Evolutionary conservation across 1,140 invertebrate genomes (phyloP).

Genomic region (Reticulitermes speratus): DNA sequence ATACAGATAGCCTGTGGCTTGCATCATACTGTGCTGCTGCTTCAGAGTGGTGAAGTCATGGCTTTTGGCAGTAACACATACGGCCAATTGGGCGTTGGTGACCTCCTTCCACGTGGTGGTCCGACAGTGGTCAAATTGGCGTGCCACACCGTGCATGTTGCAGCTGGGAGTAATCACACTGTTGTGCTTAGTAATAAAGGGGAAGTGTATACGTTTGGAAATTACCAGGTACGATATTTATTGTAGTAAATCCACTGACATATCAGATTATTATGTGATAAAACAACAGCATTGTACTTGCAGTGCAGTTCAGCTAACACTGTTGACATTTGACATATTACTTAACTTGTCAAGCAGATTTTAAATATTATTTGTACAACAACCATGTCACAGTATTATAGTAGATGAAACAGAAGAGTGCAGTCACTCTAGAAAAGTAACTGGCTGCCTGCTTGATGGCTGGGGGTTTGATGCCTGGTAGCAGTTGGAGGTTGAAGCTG

Average conservation of each 20-base stretch:
- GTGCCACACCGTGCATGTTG: constrained; percentile 68
- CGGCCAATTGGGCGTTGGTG: constrained; percentile 86
- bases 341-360: no score
- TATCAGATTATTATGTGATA: neutral
- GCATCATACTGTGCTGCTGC: constrained; percentile 78
- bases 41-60: constrained; percentile 73
- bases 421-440: no score
- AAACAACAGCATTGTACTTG: no score
- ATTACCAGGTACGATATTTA: constrained; percentile 67
- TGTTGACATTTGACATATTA: neutral
- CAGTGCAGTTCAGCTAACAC: no score
- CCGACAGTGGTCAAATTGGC: constrained; percentile 76
- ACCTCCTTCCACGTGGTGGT: constrained; percentile 70
- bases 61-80: constrained; percentile 70
- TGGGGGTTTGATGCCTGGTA: no score
- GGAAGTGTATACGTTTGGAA: constrained; percentile 92
- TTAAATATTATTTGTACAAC: no score
- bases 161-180: constrained; percentile 94
- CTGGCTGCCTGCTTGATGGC: no score
- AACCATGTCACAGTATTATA: no score
- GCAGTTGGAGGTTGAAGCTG: no score
- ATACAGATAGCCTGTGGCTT: constrained; percentile 84
- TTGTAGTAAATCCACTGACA: constrained; percentile 28
- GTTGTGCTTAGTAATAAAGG: constrained; percentile 86
- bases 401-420: no score